Evolutionary conservation across 2,888 invertebrate genomes (phyloP).

Genomic region (Protophormia terraenovae): DNA sequence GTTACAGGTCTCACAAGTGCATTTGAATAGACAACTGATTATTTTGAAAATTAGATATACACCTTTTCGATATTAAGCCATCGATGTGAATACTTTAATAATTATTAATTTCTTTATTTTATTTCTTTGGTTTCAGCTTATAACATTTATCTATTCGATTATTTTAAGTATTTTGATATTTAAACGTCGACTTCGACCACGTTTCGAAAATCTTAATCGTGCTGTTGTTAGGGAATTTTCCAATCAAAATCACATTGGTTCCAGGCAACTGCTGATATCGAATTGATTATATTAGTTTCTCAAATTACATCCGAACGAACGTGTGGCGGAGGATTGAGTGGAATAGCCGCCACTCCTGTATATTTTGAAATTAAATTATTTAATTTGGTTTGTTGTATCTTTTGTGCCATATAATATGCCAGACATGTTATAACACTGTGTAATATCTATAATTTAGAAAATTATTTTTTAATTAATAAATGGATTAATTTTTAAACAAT

Average conservation of each 20-base stretch:
- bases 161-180: constrained; percentile 62
- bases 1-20: too few species aligned
- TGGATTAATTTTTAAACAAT: background rate
- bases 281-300: constrained; percentile 1
- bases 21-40: too few species aligned
- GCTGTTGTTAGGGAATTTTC: constrained; percentile 30
- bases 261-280: constrained; percentile 71
- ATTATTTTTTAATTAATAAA: background rate
- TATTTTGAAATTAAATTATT: constrained; percentile 41
- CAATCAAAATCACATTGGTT: constrained; percentile 72
- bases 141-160: constrained; percentile 61
- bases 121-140: constrained; percentile 46
- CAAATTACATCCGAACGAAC: constrained; percentile 42
- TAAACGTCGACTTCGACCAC: constrained; percentile 51
- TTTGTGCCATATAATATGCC: constrained; percentile 34
- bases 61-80: background rate
- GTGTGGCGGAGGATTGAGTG: constrained; percentile 34
- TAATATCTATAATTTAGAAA: constrained; percentile 39
- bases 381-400: constrained; percentile 31
- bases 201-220: constrained; percentile 48
- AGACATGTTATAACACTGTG: constrained; percentile 34
- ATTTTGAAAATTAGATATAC: too few species aligned
- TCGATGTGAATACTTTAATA: background rate
- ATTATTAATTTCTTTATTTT: background rate
- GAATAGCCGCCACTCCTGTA: constrained; percentile 44